Conservation (phyloP, 2,888 invertebrate genomes). For the Pardosa pseudoannulata region DNA sequence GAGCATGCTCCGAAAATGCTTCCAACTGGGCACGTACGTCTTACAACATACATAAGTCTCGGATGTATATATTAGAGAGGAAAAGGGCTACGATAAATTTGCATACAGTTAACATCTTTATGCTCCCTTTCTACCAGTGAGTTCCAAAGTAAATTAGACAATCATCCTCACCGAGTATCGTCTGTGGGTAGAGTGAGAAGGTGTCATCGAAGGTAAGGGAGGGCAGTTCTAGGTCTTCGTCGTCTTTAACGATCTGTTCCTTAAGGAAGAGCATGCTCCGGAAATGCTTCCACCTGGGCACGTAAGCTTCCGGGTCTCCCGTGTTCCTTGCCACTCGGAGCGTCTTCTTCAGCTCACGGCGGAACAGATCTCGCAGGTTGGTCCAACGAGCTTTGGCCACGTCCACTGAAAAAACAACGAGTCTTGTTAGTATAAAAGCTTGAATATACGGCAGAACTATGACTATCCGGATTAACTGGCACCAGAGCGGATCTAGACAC, state of each 20-base stretch:
- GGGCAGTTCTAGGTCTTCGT: conserved; percentile 17
- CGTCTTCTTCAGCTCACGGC: conserved; percentile 54
- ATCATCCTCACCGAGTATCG: conserved; percentile 55
- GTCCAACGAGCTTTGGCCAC: conserved; percentile 51
- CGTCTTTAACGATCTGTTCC: conserved; percentile 43
- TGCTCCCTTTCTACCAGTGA: no score
- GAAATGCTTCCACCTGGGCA: conserved; percentile 50
- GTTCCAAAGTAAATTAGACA: no score
- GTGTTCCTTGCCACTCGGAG: conserved; percentile 29
- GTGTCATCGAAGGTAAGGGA: conserved; percentile 18
- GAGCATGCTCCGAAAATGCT: conserved; percentile 37
- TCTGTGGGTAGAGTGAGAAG: conserved; percentile 29
- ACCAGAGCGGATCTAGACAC: no score
- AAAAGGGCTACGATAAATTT: no score
- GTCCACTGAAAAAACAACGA: no score
- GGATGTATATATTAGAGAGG: no score
- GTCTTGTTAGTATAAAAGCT: no score
- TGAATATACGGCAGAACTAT: no score
- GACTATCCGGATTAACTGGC: no score
- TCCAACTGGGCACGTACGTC: conserved; percentile 42
- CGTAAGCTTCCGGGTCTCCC: conserved; percentile 34
- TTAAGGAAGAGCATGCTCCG: conserved; percentile 37
- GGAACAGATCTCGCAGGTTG: conserved; percentile 51
- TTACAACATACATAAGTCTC: no score
- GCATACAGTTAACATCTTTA: no score